Conservation (phyloP, 2,888 invertebrate genomes). For the Yponomeuta malinellus region DNA sequence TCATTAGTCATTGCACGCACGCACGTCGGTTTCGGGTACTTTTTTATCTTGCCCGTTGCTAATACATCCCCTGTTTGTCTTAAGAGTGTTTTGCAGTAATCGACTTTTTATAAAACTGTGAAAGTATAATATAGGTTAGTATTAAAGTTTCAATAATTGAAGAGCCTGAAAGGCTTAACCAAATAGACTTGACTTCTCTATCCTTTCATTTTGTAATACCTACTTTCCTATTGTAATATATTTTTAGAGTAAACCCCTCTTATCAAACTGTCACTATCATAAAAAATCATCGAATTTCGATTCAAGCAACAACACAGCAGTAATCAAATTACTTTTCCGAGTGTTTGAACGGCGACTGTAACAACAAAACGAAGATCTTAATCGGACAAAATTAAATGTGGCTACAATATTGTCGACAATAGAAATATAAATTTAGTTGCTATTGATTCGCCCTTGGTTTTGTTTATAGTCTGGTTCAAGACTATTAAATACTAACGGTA, state of each 20-base stretch:
- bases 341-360: neutral
- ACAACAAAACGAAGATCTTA: neutral
- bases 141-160: no score
- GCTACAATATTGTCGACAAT: neutral
- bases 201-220: neutral
- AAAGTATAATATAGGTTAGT: no score
- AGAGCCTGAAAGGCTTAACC: no score
- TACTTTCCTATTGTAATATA: neutral
- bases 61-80: no score
- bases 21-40: no score
- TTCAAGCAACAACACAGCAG: slow-evolving; percentile 9
- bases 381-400: slow-evolving; percentile 2
- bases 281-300: slow-evolving; percentile 4
- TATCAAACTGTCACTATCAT: slow-evolving; percentile 6
- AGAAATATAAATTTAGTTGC: neutral
- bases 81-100: no score
- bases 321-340: slow-evolving; percentile 13
- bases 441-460: neutral
- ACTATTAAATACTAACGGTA: neutral
- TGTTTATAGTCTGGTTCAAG: neutral
- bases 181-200: no score
- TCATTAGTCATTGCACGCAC: no score
- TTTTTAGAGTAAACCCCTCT: neutral
- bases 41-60: no score
- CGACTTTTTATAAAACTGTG: no score